phyloP scores from a whole-genome alignment of 2,797 vertebrate genomes.

The Catostomus latipinnis region DNA sequence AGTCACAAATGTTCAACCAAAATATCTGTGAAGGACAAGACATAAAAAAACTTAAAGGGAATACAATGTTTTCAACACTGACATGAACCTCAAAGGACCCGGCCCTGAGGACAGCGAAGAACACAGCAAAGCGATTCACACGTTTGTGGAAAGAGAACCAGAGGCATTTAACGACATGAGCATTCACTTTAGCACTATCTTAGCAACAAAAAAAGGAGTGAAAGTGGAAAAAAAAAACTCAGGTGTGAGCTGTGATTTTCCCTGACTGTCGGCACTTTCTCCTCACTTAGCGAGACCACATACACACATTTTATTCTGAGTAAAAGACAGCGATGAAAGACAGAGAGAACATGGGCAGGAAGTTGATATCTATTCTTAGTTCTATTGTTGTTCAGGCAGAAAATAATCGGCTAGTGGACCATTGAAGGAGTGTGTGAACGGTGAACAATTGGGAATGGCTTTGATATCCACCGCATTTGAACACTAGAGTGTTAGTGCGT shows the following conservation, averaged over 20 bases:
- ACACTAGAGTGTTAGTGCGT: not conserved
- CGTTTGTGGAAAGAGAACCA: not conserved
- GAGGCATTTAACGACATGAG: slow-evolving; percentile 19
- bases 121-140: slow-evolving; percentile 17
- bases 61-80: not conserved
- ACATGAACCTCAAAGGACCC: slow-evolving; percentile 18
- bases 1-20: not conserved
- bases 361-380: not conserved
- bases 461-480: not conserved
- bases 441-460: not conserved
- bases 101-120: not conserved
- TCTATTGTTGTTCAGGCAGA: not conserved
- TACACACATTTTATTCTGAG: slow-evolving; percentile 19
- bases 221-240: slow-evolving; percentile 6
- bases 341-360: slow-evolving; percentile 16
- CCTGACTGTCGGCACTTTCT: slow-evolving; percentile 24
- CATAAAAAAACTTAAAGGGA: not conserved
- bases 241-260: slow-evolving; percentile 41
- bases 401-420: not conserved
- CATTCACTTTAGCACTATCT: slow-evolving; percentile 26
- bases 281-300: slow-evolving; percentile 20
- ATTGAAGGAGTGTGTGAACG: not conserved
- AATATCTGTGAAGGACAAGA: not conserved
- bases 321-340: not conserved
- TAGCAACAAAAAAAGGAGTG: not conserved